Base-by-base conservation (phyloP, 2,888 invertebrate species). In the Hypolimnas misippus region DNA sequence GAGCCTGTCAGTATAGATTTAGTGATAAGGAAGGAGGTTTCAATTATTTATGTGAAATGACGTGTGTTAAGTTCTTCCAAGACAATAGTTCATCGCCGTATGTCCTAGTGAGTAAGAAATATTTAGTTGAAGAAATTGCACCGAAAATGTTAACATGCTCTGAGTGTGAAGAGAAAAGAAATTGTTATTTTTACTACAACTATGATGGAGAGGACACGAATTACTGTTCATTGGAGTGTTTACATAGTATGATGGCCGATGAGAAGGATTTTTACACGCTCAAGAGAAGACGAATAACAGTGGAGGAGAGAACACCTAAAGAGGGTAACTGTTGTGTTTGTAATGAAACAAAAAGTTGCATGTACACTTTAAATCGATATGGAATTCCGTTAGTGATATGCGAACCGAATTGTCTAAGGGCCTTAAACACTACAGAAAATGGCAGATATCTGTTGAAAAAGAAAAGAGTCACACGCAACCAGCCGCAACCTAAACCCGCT, bases 321-420 rank as follows among this genome's bases (percentile, higher is more conserved):
- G 80, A 85, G 3, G 75, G 70, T 0, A 72, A 74, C 5, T 94
- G 94, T 71, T 73, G 89, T n/a, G 86, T 90, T 5, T 94, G 94
- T 72, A 83, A 87, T 21, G 86, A 89, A 73, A 78, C 73, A 35
- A 93, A 87, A 78, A 78, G 75, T 63, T 94, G 92, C 80, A 81
- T 77, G 70, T 94, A 84, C 67, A 75, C 79, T n/a, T 81, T 93
- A 57, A 73, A 82, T 44, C 87, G 93, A 51, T 94, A 94, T 51
- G 93, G 93, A 14, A 86, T 91, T 8, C 74, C 74, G 0, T 83
- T 82, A 56, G 83, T 87, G 64, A 82, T 95, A 40, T 95, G 95
- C 73, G 91, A 92, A 31, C 92, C 93, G 49, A 74, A 77, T 56
- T 95, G 95, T 72, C 86, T 95, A 29, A 93, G 93, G 52, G 80